A percentile compares a stretch with the other conserved stretches of the same genome.
Evolutionary conservation across 2,888 invertebrate genomes (phyloP).

Genomic region (Drosophila greeni): DNA sequence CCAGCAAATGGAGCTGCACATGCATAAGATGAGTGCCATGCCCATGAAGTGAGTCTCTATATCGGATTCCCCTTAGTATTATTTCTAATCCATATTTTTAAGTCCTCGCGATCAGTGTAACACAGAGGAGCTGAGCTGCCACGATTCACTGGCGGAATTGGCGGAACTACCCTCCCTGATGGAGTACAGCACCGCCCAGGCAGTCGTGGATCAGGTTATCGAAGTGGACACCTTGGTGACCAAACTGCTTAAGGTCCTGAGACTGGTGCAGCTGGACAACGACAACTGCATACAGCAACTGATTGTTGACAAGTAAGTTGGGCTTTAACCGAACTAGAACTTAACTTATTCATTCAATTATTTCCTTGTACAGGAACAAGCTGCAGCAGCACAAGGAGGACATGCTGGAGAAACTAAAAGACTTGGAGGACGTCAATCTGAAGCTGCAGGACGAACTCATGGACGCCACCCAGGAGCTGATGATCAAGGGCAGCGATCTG

Average conservation of each 20-base stretch:
- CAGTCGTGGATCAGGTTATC: constrained; percentile 86
- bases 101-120: constrained; percentile 70
- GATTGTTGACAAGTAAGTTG: constrained; percentile 82
- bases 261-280: constrained; percentile 86
- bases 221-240: constrained; percentile 87
- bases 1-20: constrained; percentile 83
- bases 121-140: constrained; percentile 78
- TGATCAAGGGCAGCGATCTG: constrained; percentile 80
- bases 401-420: constrained; percentile 80
- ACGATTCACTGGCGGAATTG: constrained; percentile 80
- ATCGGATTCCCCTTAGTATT: neutral
- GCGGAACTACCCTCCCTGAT: constrained; percentile 79
- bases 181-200: constrained; percentile 81
- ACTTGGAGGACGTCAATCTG: constrained; percentile 81
- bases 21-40: constrained; percentile 78
- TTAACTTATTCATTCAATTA: neutral
- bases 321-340: too few relatives aligned
- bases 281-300: constrained; percentile 84
- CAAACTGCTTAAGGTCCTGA: constrained; percentile 85
- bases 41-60: constrained; percentile 73
- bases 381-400: constrained; percentile 79
- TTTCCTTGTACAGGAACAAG: constrained; percentile 72
- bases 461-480: constrained; percentile 80
- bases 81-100: neutral
- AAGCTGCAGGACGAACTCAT: constrained; percentile 81